Evolutionary conservation across 2,888 invertebrate genomes (phyloP), one percentile per base, ranked within the genome.

Genomic region (Fragum whitleyi): DNA sequence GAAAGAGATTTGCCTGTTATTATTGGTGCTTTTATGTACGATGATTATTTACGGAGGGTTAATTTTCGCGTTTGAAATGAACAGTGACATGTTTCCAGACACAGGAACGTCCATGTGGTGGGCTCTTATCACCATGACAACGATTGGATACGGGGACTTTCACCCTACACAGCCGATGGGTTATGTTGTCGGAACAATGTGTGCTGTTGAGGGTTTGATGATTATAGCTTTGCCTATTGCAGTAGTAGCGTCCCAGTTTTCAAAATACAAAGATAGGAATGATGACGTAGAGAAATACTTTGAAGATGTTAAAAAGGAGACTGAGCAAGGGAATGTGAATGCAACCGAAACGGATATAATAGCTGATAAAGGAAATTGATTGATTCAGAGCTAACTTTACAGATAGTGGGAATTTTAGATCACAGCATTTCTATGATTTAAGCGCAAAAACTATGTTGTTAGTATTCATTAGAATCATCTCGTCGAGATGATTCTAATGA

Each of bases 61-160:
- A 21, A 65, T 65, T 9, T 65, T 65, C 26, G 65, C 65, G 32
- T 65, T 65, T 42, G 65, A 65, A 42, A 65, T 65, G 42, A 26
- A 65, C 65, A 65, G 65, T 26, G 65, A 65, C 26, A 65, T 65
- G 65, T 65, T 65, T 21, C 42, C 65, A 14, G 65, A 65, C 23
- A 65, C 65, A 0, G 21, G 21, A 14, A 65, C n/a, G 11, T 65
- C 65, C 6, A 65, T 65, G 65, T 94, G 94, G 94, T 94, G 94
- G 94, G 94, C 94, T 6, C 92, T 94, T 62, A 93, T 93, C 82
- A 93, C 93, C 79, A 93, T 93, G 93, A 93, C 93, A 51, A 93
- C 93, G 0, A 92, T 93, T 9, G 93, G 93, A 5, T 93, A 93
- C 74, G 93, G 93, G 7, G 93, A 93, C 79, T 90, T 93, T 14